A percentile compares a stretch with the other conserved stretches of the same genome.
These are phyloP conservation scores for Megaustenia siamemsis DNA, from an alignment of 2,888 invertebrate species.

Conservation along the genomic window DNA sequence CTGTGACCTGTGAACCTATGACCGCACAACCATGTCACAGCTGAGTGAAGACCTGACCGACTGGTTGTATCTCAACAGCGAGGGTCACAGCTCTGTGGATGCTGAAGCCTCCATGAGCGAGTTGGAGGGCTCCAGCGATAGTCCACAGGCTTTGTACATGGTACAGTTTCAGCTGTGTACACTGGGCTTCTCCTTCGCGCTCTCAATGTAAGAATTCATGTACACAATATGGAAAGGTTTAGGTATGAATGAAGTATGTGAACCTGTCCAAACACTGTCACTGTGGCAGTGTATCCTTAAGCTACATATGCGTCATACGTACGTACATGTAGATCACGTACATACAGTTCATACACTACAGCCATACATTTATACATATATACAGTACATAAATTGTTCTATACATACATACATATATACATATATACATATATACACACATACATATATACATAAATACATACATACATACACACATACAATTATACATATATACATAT, in stretches of 20 bases:
- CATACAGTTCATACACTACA: no score
- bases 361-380: no score
- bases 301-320: background rate
- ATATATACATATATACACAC: no score
- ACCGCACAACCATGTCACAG: background rate
- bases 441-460: no score
- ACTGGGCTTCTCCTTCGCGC: background rate
- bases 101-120: background rate
- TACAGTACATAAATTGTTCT: no score
- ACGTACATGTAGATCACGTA: background rate
- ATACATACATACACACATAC: no score
- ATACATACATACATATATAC: background rate
- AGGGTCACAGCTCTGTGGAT: background rate
- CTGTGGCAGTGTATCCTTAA: background rate
- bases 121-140: background rate
- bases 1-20: background rate
- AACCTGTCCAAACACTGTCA: no score
- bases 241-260: no score
- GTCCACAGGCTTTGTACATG: background rate
- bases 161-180: constrained; percentile 3
- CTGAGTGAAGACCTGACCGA: background rate
- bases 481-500: no score
- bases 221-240: background rate
- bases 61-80: background rate
- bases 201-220: background rate